Conservation (phyloP, 1,140 invertebrate genomes). For the Papilio dardanus region DNA sequence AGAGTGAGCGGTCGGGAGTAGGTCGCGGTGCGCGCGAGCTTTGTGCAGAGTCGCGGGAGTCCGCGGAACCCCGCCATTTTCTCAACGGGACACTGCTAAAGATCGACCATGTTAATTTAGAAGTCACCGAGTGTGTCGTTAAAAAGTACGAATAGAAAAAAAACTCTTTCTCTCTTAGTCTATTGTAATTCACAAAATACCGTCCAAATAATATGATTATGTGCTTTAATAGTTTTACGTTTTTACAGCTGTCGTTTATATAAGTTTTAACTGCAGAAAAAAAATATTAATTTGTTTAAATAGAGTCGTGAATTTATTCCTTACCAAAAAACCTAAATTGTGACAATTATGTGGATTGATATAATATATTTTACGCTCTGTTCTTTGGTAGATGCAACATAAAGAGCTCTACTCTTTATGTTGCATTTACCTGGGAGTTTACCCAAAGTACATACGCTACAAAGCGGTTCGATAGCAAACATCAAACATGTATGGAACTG, state of each 20-base stretch:
- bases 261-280: neutral
- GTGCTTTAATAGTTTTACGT: neutral
- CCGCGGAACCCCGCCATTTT: slow-evolving; percentile 74
- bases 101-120: slow-evolving; percentile 73
- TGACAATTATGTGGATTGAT: neutral
- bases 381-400: no score
- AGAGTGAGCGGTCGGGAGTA: slow-evolving; percentile 70
- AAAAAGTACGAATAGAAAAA: slow-evolving; percentile 61
- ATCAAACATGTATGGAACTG: no score
- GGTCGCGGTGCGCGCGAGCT: slow-evolving; percentile 56
- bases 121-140: slow-evolving; percentile 71
- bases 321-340: no score
- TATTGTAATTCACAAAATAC: slow-evolving; percentile 42
- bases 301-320: no score
- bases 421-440: no score
- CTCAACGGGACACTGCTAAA: slow-evolving; percentile 75
- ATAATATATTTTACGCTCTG: no score
- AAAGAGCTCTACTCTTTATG: no score
- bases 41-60: slow-evolving; percentile 75
- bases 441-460: no score
- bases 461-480: no score
- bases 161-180: slow-evolving; percentile 50
- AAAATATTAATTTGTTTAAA: no score
- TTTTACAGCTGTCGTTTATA: slow-evolving; percentile 22
- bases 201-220: slow-evolving; percentile 6